Conservation (phyloP, 2,797 vertebrate species). For the Oryzias dopingdopingensis region DNA sequence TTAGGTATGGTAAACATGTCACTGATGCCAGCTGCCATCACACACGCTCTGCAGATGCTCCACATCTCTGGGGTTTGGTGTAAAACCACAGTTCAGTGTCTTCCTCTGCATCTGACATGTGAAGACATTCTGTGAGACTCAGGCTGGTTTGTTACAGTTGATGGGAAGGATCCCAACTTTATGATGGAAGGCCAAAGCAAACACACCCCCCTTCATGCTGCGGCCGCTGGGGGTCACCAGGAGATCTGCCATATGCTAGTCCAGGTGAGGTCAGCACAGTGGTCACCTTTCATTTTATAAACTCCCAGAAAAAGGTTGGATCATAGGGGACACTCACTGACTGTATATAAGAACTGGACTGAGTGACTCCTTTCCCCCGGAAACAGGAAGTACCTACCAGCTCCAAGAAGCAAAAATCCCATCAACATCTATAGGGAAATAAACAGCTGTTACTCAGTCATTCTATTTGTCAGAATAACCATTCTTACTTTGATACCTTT, state of each 20-base stretch:
- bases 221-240: conserved; percentile 88
- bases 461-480: too few species aligned
- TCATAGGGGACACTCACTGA: not conserved
- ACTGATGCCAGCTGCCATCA: not conserved
- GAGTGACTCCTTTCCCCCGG: too few species aligned
- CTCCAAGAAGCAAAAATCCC: too few species aligned
- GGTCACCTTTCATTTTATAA: not conserved
- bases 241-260: conserved; percentile 96
- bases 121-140: too few species aligned
- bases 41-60: not conserved
- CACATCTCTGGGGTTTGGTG: not conserved
- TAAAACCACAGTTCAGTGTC: not conserved
- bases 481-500: too few species aligned
- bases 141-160: conserved; percentile 75
- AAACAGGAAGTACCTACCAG: too few species aligned
- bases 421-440: too few species aligned
- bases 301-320: not conserved
- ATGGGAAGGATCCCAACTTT: conserved; percentile 95
- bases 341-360: not conserved
- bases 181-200: conserved; percentile 88
- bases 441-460: too few species aligned
- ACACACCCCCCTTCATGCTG: conserved; percentile 88
- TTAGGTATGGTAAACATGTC: conserved; percentile 75
- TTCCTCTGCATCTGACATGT: too few species aligned
- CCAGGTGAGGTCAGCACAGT: conserved; percentile 75